Evolutionary conservation across 2,113 vertebrate species (phyloP).

Genomic region (Percopsis transmontana): DNA sequence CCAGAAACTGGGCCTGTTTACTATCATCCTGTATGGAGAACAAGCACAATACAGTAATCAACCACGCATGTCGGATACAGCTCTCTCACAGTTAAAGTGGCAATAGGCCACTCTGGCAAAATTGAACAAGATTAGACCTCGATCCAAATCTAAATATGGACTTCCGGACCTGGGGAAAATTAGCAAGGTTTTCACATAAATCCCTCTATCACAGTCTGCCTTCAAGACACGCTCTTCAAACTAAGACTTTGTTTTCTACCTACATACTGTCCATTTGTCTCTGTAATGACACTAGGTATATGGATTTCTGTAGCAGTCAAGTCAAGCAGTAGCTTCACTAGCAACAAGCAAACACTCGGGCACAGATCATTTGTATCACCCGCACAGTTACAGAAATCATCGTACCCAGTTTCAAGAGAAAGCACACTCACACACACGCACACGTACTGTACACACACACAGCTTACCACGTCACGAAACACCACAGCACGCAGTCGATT

Average conservation of each 20-base stretch:
- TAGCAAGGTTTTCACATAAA: background rate
- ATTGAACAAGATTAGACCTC: too few species aligned
- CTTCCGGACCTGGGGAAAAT: background rate
- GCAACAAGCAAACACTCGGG: too few species aligned
- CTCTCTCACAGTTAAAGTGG: constrained; percentile 1
- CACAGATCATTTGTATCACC: too few species aligned
- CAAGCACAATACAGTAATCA: constrained; percentile 23
- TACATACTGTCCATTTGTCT: background rate
- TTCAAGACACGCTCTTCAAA: background rate
- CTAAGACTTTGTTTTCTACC: too few species aligned
- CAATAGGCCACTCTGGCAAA: background rate
- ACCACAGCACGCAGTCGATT: constrained; percentile 95
- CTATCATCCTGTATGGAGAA: constrained; percentile 87
- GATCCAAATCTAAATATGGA: background rate
- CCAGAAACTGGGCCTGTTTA: constrained; percentile 97
- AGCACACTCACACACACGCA: background rate
- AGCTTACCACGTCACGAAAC: constrained; percentile 94
- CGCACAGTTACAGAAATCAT: too few species aligned
- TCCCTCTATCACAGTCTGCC: background rate
- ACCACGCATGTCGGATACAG: background rate
- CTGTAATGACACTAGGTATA: background rate
- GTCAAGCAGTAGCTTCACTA: background rate
- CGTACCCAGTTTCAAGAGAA: background rate
- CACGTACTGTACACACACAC: background rate
- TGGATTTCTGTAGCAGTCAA: too few species aligned